A percentile compares a stretch with the other conserved stretches of the same genome.
Conservation (phyloP, 2,797 vertebrate species). For the Rhinoraja longicauda region DNA sequence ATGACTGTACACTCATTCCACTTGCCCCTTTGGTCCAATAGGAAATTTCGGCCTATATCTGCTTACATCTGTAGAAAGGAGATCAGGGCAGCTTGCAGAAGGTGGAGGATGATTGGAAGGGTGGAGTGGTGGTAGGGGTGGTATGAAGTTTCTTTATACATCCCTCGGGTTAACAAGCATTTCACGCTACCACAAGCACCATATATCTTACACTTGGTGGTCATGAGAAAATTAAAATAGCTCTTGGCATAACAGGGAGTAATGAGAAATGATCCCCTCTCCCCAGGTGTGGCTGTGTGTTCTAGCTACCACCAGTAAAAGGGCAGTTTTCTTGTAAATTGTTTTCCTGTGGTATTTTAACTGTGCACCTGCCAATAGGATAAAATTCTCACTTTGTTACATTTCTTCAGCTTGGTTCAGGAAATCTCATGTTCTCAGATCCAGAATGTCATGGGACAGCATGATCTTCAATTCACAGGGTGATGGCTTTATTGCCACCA, state of each 20-base stretch:
- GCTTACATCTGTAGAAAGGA: neutral
- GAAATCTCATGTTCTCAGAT: neutral
- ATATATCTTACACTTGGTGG: neutral
- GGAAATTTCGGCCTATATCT: neutral
- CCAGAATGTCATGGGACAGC: neutral
- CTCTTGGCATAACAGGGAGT: neutral
- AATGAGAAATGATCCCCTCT: neutral
- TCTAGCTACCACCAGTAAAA: neutral
- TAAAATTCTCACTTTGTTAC: neutral
- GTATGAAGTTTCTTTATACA: neutral
- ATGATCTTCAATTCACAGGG: neutral
- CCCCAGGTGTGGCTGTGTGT: neutral
- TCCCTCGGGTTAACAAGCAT: neutral
- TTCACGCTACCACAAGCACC: neutral
- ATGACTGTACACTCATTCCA: neutral
- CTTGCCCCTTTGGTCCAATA: neutral
- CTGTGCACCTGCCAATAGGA: neutral
- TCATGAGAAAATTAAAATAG: neutral
- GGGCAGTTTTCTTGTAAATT: too few species aligned
- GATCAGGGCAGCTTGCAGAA: neutral
- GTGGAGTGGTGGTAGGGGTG: neutral
- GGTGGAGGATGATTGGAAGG: neutral
- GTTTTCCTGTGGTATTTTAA: neutral
- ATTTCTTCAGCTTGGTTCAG: neutral
- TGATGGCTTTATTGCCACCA: neutral